These are phyloP conservation scores for Remorina albescens DNA, from an alignment of 2,797 vertebrate genomes.

Conservation along the genomic window DNA sequence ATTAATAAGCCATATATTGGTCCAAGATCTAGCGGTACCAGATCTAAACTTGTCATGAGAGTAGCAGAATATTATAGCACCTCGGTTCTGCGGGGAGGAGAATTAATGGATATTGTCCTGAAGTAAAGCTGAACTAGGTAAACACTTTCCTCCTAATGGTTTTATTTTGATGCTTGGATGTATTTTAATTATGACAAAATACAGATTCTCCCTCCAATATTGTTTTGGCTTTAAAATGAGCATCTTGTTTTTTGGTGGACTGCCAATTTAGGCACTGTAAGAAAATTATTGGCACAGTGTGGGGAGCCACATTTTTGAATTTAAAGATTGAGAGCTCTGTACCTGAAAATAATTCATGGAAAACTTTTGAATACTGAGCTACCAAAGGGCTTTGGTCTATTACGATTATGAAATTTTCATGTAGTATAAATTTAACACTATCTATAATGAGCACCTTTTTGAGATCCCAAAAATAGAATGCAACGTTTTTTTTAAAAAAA, in stretches of 20 bases:
- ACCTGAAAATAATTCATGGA: not conserved
- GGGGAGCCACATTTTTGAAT: not conserved
- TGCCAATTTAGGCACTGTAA: not conserved
- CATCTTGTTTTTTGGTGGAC: slow-evolving; percentile 18
- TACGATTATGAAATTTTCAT: not conserved
- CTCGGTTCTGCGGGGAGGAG: slow-evolving; percentile 60
- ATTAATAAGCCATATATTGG: slow-evolving; percentile 84
- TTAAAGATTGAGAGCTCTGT: no score
- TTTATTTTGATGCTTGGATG: slow-evolving; percentile 46
- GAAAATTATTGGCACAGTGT: not conserved
- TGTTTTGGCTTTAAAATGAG: slow-evolving; percentile 38
- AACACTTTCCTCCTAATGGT: slow-evolving; percentile 45
- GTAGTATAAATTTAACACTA: not conserved
- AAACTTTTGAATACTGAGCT: not conserved
- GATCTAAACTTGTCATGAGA: slow-evolving; percentile 75
- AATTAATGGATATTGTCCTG: slow-evolving; percentile 60
- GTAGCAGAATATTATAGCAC: slow-evolving; percentile 62
- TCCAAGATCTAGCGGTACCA: slow-evolving; percentile 73
- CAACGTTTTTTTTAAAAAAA: no score
- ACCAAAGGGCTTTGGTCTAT: no score
- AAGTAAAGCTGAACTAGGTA: slow-evolving; percentile 59
- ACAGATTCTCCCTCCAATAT: slow-evolving; percentile 16
- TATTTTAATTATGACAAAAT: slow-evolving; percentile 39
- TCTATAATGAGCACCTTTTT: no score
- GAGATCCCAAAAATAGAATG: no score